phyloP scores from a whole-genome alignment of 2,888 invertebrate species.

The Dicycla oo region DNA sequence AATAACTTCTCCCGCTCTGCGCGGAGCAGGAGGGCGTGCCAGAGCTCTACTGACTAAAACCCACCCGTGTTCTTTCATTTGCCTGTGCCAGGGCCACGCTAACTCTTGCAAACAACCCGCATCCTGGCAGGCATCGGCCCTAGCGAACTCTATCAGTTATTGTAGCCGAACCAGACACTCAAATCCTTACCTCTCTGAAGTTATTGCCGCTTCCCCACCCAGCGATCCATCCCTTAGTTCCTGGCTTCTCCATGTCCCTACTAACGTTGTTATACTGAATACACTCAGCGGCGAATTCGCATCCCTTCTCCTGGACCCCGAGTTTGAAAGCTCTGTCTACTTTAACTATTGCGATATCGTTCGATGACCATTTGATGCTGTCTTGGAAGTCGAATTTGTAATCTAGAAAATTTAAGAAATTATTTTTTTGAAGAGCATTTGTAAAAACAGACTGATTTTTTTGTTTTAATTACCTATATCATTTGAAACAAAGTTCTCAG shows the following conservation, averaged over 20 bases:
- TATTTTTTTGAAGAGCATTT: not conserved
- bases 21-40: too few relatives aligned
- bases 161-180: too few relatives aligned
- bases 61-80: too few relatives aligned
- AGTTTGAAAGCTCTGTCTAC: constrained; percentile 85
- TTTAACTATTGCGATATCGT: constrained; percentile 87
- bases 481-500: not conserved
- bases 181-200: constrained; percentile 81
- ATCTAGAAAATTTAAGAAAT: constrained; percentile 69
- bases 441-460: not conserved
- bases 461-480: not conserved
- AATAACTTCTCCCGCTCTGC: too few relatives aligned
- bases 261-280: constrained; percentile 84
- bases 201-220: constrained; percentile 88
- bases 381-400: constrained; percentile 89
- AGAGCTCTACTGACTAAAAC: too few relatives aligned
- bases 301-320: constrained; percentile 80
- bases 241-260: constrained; percentile 83
- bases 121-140: too few relatives aligned
- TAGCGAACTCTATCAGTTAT: too few relatives aligned
- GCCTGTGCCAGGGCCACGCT: too few relatives aligned
- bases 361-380: constrained; percentile 87
- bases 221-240: constrained; percentile 84
- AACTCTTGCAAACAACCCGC: too few relatives aligned
- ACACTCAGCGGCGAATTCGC: constrained; percentile 79